Percentiles rank a stretch among this genome's conserved stretches.
phyloP scores from a whole-genome alignment of 2,113 vertebrate species.

The Psilopogon haemacephalus region DNA sequence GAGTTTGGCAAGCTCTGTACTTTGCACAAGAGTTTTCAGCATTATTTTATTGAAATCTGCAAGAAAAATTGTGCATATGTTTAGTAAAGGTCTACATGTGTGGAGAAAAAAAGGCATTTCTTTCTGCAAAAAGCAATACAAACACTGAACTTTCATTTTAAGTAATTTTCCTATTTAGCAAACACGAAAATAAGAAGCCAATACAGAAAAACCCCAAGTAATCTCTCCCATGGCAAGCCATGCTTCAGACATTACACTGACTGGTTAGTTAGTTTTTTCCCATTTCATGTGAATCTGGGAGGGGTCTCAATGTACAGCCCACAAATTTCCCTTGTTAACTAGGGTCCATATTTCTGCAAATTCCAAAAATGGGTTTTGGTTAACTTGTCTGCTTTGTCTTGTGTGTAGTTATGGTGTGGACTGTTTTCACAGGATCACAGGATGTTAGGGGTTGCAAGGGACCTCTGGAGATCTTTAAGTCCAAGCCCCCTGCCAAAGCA shows the following conservation, averaged over 20 bases:
- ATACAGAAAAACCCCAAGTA: not conserved
- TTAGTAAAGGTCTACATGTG: not conserved
- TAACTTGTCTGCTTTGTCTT: not conserved
- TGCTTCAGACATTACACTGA: not conserved
- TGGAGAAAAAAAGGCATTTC: not conserved
- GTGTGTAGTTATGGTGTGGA: not conserved
- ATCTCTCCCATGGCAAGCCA: not conserved
- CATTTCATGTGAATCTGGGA: not conserved
- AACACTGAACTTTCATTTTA: not conserved
- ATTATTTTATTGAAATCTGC: not conserved
- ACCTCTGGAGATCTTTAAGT: no score
- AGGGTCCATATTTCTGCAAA: not conserved
- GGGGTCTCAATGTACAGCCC: not conserved
- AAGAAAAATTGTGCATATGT: not conserved
- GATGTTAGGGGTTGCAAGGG: no score
- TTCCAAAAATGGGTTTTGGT: not conserved
- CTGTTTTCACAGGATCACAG: no score
- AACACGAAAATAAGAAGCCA: not conserved
- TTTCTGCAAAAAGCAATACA: not conserved
- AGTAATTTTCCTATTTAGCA: not conserved
- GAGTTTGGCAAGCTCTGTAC: not conserved
- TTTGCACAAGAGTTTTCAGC: not conserved
- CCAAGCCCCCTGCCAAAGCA: no score
- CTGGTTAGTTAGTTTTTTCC: not conserved
- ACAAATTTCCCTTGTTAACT: not conserved